These are phyloP conservation scores for Chlorodrepanis virens DNA, from an alignment of 2,113 vertebrate species.

Conservation along the genomic window DNA sequence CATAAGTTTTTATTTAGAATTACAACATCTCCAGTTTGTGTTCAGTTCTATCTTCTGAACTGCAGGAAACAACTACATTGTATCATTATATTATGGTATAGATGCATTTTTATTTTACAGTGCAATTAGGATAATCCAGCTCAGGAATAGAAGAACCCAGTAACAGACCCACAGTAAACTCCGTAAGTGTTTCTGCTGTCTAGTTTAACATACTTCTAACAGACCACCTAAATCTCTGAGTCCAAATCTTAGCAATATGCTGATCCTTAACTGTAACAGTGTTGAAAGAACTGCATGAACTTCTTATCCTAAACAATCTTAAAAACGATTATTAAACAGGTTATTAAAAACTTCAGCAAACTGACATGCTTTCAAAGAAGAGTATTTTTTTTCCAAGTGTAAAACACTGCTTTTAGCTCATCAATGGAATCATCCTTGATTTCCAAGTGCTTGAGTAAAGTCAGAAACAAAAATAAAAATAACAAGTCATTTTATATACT, in stretches of 20 bases:
- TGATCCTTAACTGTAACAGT: not conserved
- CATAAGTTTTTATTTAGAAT: not conserved
- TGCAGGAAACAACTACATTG: not conserved
- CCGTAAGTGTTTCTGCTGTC: not conserved
- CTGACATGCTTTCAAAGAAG: not conserved
- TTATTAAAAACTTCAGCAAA: not conserved
- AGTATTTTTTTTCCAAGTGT: not conserved
- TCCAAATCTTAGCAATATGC: not conserved
- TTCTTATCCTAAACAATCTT: not conserved
- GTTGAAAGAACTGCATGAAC: not conserved
- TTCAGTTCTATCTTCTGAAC: not conserved
- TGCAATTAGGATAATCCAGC: not conserved
- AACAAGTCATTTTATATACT: not conserved
- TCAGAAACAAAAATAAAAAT: not conserved
- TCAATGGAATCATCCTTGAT: not conserved
- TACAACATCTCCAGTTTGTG: not conserved
- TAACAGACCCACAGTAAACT: not conserved
- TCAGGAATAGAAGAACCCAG: not conserved
- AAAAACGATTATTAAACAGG: not conserved
- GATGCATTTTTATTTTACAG: not conserved
- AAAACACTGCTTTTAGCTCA: not conserved
- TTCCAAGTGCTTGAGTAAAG: not conserved
- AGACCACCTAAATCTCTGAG: conserved; percentile 12
- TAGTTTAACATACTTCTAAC: not conserved
- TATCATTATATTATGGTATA: not conserved